Base-by-base conservation (phyloP, 2,797 vertebrate species). In the Phaenicophaeus curvirostris region DNA sequence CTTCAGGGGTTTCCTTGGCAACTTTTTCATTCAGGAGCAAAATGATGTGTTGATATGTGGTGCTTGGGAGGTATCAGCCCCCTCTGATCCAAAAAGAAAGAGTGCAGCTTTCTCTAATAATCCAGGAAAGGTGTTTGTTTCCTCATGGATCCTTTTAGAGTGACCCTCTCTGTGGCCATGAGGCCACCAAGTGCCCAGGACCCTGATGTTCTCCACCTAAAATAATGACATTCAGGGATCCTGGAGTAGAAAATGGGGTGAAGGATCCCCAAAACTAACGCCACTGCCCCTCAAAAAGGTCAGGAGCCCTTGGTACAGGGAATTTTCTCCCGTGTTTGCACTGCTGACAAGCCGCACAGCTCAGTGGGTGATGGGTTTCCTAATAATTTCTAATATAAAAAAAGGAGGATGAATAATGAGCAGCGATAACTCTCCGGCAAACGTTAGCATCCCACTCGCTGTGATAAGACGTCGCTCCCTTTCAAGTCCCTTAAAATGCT, bases 401-500 rank as follows among this genome's bases (percentile, higher is more conserved):
- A 67, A 62, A 19, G 11, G 31, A 63, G n/a, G 53, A 37, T 37
- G 67, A 61, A 18, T 71, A 75, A 75, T 42, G 58, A 71, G 13
- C 33, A 19, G 68, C 6, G 3, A 46, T 75, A 65, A 81, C 73
- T 90, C 80, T 35, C 53, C 48, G 50, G 90, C 74, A 81, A 42
- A 53, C 54, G 15, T n/a, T 59, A 66, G 33, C 89, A 69, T 90
- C 92, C 79, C 42, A 0, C 42, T 69, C 6, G 2, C 53, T 85
- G 73, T 71, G 86, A 30, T 88, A 82, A 85, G 46, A 39, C 3
- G 4, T 35, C 1, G 3, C 44, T 95, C 69, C 73, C 87, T 78
- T 92, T 74, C 50, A 76, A 83, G 80, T 90, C 61, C 41, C 9
- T 86, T 86, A 71, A 96, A 92, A 87, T 44, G 74, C 54, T 83